phyloP scores from a whole-genome alignment of 2,113 vertebrate species.

The Pteruthius melanotis region DNA sequence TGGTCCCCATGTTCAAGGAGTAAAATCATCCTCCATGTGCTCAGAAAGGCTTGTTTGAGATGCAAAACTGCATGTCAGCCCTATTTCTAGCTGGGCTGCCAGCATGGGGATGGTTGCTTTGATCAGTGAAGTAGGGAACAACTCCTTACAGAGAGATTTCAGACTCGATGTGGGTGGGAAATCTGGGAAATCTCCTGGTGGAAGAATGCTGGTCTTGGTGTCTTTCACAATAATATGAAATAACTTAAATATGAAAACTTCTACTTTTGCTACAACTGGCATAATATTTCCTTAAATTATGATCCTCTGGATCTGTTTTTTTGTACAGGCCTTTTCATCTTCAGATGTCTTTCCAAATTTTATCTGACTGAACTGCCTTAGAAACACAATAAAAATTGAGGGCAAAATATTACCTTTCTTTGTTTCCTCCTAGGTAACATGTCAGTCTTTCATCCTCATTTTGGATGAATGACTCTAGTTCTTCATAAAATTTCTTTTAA shows the following conservation, averaged over 20 bases:
- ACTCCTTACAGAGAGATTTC: conserved; percentile 11
- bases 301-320: conserved; percentile 20
- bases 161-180: conserved; percentile 38
- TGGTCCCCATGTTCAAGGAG: not conserved
- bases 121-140: not conserved
- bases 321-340: not conserved
- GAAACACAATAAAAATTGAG: conserved; percentile 11
- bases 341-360: conserved; percentile 18
- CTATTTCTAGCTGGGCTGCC: not conserved
- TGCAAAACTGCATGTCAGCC: not conserved
- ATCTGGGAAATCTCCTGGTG: conserved; percentile 13
- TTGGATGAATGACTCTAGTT: conserved; percentile 8
- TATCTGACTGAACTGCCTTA: not conserved
- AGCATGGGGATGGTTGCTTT: not conserved
- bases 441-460: conserved; percentile 10
- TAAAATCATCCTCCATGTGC: not conserved
- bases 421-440: conserved; percentile 10
- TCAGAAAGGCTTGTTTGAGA: not conserved
- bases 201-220: conserved; percentile 17
- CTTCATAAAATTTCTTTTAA: conserved; percentile 17
- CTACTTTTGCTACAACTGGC: conserved; percentile 34
- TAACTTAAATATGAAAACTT: conserved; percentile 40
- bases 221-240: conserved; percentile 36
- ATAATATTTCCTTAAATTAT: conserved; percentile 36
- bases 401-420: conserved; percentile 12